Evolutionary conservation across 2,113 vertebrate species (phyloP).

Genomic region (Chaenogobius annularis): DNA sequence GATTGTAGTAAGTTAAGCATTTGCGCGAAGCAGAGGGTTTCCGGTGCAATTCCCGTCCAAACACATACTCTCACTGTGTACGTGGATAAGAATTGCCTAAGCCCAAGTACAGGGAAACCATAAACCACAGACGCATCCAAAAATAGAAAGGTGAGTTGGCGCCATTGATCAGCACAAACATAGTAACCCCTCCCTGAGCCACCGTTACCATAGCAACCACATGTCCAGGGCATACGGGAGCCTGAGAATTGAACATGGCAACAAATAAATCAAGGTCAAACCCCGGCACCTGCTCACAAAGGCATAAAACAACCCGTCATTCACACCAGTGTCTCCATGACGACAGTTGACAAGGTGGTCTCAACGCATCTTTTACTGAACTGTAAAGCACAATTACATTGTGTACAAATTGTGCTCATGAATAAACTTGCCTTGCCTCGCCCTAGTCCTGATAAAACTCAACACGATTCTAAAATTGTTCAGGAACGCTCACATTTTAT

Average conservation of each 20-base stretch:
- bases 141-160: constrained; percentile 53
- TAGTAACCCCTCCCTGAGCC: constrained; percentile 9
- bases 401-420: no score
- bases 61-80: no score
- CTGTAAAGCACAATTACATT: no score
- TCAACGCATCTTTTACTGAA: no score
- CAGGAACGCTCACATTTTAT: no score
- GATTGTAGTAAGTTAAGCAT: no score
- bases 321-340: not conserved
- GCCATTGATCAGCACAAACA: constrained; percentile 28
- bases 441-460: no score
- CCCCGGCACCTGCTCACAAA: constrained; percentile 11
- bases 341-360: not conserved
- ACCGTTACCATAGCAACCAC: constrained; percentile 41
- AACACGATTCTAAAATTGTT: no score
- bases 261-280: constrained; percentile 51
- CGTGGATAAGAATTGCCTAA: no score
- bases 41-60: no score
- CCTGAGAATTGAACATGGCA: constrained; percentile 19
- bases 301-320: not conserved
- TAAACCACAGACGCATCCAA: not conserved
- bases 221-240: constrained; percentile 30
- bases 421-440: no score
- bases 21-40: no score
- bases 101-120: not conserved